Conservation (phyloP, 35 echinoderm and acorn worm genomes). For the Apostichopus japonicus region DNA sequence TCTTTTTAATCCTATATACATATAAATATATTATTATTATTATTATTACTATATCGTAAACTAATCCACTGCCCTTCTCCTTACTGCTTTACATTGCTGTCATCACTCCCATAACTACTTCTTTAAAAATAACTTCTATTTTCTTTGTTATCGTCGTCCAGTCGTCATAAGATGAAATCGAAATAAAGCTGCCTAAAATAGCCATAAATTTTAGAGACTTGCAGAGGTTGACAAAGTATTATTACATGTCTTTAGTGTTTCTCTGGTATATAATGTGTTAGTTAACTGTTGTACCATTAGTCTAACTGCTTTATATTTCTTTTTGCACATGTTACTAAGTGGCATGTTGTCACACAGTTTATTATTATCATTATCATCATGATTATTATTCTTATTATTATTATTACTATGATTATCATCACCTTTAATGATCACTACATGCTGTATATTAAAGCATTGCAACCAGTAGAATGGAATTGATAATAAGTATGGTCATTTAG, state of each 20-base stretch:
- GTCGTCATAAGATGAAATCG: neutral
- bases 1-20: conserved; percentile 5
- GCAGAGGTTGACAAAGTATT: conserved; percentile 48
- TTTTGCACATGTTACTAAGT: conserved; percentile 47
- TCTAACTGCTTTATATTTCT: conserved; percentile 38
- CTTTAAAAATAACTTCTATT: neutral
- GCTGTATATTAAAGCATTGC: conserved; percentile 60
- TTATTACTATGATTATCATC: neutral
- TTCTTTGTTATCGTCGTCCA: neutral
- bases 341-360: conserved; percentile 13
- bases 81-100: neutral
- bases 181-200: neutral
- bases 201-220: neutral
- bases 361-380: neutral
- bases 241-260: conserved; percentile 57
- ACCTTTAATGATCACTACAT: neutral
- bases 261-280: conserved; percentile 54
- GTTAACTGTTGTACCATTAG: conserved; percentile 46
- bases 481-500: conserved; percentile 57
- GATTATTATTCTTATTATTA: neutral
- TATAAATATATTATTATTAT: neutral
- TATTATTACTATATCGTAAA: neutral
- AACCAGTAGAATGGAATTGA: conserved; percentile 56
- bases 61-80: neutral
- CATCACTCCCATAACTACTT: neutral